Percentiles rank a stretch among this genome's conserved stretches.
These are phyloP conservation scores for Ruditapes philippinarum DNA, from an alignment of 1,140 invertebrate genomes.

Conservation along the genomic window DNA sequence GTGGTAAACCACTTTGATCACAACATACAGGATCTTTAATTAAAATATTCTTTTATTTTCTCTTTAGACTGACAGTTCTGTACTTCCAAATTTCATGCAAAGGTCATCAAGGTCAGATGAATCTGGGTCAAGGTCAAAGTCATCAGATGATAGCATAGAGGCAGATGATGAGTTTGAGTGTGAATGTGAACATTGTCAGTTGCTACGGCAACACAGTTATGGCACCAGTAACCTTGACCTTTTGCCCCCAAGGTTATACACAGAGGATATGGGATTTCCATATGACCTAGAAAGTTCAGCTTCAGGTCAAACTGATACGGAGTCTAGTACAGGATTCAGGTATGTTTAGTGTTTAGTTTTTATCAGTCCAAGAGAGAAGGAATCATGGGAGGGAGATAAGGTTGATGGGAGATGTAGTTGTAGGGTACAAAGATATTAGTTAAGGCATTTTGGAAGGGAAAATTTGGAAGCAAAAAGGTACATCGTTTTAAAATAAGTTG, in stretches of 20 bases:
- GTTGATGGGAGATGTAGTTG: too few species aligned
- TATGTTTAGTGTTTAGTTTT: not conserved
- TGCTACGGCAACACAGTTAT: conserved; percentile 19
- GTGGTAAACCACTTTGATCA: too few species aligned
- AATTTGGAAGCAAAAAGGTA: too few species aligned
- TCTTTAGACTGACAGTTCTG: conserved; percentile 27
- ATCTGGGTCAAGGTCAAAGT: conserved; percentile 41
- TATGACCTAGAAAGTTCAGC: not conserved
- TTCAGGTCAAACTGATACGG: not conserved
- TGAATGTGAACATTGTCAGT: conserved; percentile 77
- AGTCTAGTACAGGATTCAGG: not conserved
- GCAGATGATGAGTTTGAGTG: conserved; percentile 81
- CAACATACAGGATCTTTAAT: too few species aligned
- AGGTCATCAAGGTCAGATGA: conserved; percentile 44
- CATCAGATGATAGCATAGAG: conserved; percentile 69
- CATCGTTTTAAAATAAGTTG: too few species aligned
- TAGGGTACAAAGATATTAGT: too few species aligned
- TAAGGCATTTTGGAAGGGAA: too few species aligned
- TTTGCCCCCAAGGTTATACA: conserved; percentile 7
- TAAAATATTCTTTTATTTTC: too few species aligned
- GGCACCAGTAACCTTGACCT: conserved; percentile 37
- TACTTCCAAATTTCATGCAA: not conserved
- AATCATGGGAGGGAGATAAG: too few species aligned
- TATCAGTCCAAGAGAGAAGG: too few species aligned
- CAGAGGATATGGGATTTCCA: not conserved